Evolutionary conservation across 2,113 vertebrate species (phyloP).

Genomic region (Tragulus kanchil): DNA sequence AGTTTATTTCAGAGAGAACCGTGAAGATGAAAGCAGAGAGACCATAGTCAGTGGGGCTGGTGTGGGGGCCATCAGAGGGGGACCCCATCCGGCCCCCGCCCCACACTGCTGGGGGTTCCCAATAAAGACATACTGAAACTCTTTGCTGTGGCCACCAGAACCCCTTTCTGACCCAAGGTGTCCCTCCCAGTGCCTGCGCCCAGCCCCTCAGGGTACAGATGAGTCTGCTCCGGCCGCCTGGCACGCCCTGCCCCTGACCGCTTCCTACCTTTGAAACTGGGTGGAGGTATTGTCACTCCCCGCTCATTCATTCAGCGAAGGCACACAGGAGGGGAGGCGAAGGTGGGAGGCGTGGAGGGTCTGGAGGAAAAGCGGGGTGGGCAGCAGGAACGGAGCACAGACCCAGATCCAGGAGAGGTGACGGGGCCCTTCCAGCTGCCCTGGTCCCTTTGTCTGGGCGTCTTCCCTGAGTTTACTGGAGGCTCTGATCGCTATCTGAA

Average conservation of each 20-base stretch:
- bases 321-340: not conserved
- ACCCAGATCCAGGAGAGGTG: not conserved
- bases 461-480: not conserved
- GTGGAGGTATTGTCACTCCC: not conserved
- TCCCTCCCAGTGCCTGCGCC: not conserved
- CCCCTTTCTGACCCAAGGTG: not conserved
- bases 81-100: not conserved
- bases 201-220: accelerated
- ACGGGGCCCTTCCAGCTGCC: not conserved
- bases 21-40: not conserved
- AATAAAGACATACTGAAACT: not conserved
- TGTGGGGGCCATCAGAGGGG: no score
- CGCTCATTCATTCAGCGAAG: not conserved
- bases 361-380: not conserved
- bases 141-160: not conserved
- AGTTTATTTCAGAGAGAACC: not conserved
- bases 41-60: not conserved
- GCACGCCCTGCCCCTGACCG: not conserved
- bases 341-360: not conserved
- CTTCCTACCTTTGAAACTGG: not conserved
- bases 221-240: not conserved
- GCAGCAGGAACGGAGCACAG: not conserved
- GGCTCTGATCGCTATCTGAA: not conserved
- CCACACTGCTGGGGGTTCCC: not conserved
- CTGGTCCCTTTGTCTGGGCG: not conserved